Conservation (phyloP, 1,140 invertebrate species). For the Brachionus asplanchnoidis region DNA sequence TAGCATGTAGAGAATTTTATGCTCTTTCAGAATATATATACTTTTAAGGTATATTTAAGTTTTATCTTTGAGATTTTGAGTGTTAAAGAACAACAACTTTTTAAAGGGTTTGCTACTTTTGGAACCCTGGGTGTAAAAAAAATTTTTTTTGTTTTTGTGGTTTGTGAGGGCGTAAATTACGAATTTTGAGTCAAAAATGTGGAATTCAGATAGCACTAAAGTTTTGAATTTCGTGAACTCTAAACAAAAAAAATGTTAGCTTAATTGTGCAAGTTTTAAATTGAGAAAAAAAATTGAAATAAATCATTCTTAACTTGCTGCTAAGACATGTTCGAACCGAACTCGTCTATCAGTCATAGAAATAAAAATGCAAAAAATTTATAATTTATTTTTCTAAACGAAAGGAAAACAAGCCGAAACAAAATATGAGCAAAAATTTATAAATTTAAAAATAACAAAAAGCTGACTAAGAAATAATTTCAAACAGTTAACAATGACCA, state of each 20-base stretch:
- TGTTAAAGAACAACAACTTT: too few relatives aligned
- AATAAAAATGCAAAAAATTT: not conserved
- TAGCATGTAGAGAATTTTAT: too few relatives aligned
- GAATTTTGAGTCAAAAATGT: too few relatives aligned
- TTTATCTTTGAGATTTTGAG: too few relatives aligned
- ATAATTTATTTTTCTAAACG: constrained; percentile 5
- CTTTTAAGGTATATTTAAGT: too few relatives aligned
- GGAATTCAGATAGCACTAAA: too few relatives aligned
- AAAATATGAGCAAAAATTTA: constrained; percentile 1
- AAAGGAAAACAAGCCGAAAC: not conserved
- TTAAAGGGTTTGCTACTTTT: too few relatives aligned
- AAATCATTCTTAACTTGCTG: not conserved
- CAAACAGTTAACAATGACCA: not conserved
- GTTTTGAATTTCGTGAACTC: too few relatives aligned
- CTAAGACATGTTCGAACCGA: not conserved
- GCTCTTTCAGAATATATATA: too few relatives aligned
- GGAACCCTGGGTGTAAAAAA: too few relatives aligned
- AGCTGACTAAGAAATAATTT: not conserved
- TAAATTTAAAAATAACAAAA: constrained; percentile 8
- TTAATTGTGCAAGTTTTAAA: not conserved
- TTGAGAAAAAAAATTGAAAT: not conserved
- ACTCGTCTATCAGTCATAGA: not conserved
- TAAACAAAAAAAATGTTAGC: not conserved
- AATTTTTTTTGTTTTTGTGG: too few relatives aligned
- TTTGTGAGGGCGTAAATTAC: too few relatives aligned